Percentiles rank a stretch among this genome's conserved stretches.
phyloP scores from a whole-genome alignment of 2,888 invertebrate genomes.

The Hyposoter didymator region DNA sequence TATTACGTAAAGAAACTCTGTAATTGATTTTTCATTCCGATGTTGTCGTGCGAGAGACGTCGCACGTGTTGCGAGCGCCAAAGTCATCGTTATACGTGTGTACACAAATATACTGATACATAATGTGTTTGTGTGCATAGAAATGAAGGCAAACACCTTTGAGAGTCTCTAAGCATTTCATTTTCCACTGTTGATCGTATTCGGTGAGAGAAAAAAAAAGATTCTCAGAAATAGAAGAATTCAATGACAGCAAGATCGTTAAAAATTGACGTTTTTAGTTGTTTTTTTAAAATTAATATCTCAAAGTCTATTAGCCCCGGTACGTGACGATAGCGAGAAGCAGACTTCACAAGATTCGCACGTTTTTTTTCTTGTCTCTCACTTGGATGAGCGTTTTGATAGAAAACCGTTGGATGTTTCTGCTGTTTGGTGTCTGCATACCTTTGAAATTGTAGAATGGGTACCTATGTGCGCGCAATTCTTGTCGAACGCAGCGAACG shows the following conservation, averaged over 20 bases:
- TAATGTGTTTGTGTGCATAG: not conserved
- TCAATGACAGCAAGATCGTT: not conserved
- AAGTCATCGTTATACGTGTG: not conserved
- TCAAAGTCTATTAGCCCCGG: constrained; percentile 3
- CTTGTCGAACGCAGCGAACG: not conserved
- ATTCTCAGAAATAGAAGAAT: constrained; percentile 9
- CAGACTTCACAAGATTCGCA: not conserved
- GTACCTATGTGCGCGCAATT: too few species aligned
- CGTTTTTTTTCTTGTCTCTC: not conserved
- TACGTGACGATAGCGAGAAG: not conserved
- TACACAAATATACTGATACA: not conserved
- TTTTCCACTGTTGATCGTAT: not conserved
- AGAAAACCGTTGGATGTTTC: constrained; percentile 4
- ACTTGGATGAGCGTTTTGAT: not conserved
- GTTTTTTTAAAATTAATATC: not conserved
- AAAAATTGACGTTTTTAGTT: not conserved
- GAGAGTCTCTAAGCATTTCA: constrained; percentile 8
- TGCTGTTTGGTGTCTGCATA: not conserved
- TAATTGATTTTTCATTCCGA: constrained; percentile 27
- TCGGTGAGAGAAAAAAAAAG: not conserved
- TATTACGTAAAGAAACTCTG: not conserved
- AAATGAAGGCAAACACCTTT: constrained; percentile 31
- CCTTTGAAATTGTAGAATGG: not conserved
- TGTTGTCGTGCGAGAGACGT: not conserved
- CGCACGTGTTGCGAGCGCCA: constrained; percentile 6